Evolutionary conservation across 2,797 vertebrate species (phyloP).

Genomic region (Dromococcyx pavoninus): DNA sequence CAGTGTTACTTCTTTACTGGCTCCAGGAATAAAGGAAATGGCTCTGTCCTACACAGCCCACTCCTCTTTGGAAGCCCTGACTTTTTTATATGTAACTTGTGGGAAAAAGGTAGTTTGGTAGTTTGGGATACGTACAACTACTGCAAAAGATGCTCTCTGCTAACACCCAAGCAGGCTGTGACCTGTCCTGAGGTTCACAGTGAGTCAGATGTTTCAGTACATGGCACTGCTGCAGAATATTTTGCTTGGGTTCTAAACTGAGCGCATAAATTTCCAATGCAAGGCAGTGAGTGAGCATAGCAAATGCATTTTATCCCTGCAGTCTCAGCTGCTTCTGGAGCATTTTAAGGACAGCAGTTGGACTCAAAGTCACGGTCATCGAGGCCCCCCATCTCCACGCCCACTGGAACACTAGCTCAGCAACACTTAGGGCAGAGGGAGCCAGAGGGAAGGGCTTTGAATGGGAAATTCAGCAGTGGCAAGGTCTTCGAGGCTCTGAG

Average conservation of each 20-base stretch:
- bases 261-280: not conserved
- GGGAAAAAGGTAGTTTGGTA: not conserved
- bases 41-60: not conserved
- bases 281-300: not conserved
- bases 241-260: not conserved
- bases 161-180: not conserved
- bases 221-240: not conserved
- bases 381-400: not conserved
- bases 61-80: not conserved
- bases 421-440: not conserved
- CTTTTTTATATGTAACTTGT: not conserved
- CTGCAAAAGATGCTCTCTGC: not conserved
- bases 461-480: not conserved
- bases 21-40: not conserved
- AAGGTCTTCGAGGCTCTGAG: not conserved
- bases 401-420: not conserved
- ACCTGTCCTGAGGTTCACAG: not conserved
- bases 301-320: not conserved
- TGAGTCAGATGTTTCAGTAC: rapidly evolving
- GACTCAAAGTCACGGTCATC: not conserved
- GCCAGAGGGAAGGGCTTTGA: not conserved
- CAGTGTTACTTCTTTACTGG: not conserved
- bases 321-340: not conserved
- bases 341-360: not conserved
- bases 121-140: rapidly evolving